Conservation (phyloP, 2,113 vertebrate genomes). For the Lepidothrix coronata region DNA sequence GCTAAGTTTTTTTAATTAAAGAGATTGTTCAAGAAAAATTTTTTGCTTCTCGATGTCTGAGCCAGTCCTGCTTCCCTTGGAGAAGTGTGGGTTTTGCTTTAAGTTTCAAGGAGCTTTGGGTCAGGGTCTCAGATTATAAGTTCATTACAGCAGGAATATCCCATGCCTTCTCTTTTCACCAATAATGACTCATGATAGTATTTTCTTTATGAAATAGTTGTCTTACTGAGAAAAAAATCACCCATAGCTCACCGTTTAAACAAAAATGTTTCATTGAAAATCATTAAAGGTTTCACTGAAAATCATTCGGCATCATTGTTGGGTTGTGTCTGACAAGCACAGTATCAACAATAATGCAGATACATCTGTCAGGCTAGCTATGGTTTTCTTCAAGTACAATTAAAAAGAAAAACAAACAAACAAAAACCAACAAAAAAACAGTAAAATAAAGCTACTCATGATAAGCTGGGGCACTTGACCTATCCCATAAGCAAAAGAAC, state of each 20-base stretch:
- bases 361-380: neutral
- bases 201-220: neutral
- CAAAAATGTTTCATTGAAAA: neutral
- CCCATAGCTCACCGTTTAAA: neutral
- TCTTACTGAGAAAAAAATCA: neutral
- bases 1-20: neutral
- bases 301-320: neutral
- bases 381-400: neutral
- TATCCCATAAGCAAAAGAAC: neutral
- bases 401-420: neutral
- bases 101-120: neutral
- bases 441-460: neutral
- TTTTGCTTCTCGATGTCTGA: neutral
- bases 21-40: neutral
- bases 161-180: neutral
- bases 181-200: neutral
- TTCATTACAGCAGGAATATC: neutral
- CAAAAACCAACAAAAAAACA: neutral
- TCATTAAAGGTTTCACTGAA: neutral
- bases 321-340: neutral
- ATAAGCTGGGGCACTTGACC: rapidly evolving
- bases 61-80: neutral
- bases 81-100: neutral
- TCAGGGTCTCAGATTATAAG: neutral
- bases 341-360: neutral